These are phyloP conservation scores for Drosophila vallismaia DNA, from an alignment of 2,888 invertebrate species.

Conservation along the genomic window DNA sequence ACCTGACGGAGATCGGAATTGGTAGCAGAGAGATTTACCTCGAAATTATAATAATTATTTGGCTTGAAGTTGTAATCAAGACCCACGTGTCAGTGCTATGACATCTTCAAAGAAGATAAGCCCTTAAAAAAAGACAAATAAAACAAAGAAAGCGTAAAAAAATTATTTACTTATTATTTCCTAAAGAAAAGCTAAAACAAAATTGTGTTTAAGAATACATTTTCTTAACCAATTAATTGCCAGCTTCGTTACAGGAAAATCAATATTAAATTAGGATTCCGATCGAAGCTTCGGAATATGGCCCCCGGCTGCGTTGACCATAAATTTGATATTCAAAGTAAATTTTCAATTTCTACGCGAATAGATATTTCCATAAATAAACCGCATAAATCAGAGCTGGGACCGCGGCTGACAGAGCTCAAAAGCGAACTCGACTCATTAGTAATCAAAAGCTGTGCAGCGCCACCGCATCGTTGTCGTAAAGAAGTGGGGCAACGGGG, in stretches of 20 bases:
- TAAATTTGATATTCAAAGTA: constrained; percentile 73
- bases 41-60: constrained; percentile 12
- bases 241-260: constrained; percentile 22
- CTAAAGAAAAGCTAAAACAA: no score
- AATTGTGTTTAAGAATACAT: neutral
- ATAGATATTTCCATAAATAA: constrained; percentile 78
- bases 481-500: constrained; percentile 1
- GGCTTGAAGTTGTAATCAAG: neutral
- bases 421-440: constrained; percentile 60
- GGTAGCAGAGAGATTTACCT: neutral
- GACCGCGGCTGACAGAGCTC: constrained; percentile 32
- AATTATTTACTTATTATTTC: no score
- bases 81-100: constrained; percentile 4
- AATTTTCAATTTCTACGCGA: constrained; percentile 72
- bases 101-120: neutral
- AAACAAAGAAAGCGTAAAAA: neutral
- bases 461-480: constrained; percentile 19
- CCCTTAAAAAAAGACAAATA: neutral
- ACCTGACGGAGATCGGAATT: neutral
- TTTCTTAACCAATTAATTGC: constrained; percentile 5
- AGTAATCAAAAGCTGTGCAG: constrained; percentile 76
- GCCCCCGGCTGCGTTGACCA: constrained; percentile 35
- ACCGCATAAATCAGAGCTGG: constrained; percentile 76
- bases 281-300: constrained; percentile 12
- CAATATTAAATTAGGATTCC: constrained; percentile 60